A percentile compares a stretch with the other conserved stretches of the same genome.
Evolutionary conservation across 2,113 vertebrate genomes (phyloP).

Genomic region (Cochlearius cochlearius): DNA sequence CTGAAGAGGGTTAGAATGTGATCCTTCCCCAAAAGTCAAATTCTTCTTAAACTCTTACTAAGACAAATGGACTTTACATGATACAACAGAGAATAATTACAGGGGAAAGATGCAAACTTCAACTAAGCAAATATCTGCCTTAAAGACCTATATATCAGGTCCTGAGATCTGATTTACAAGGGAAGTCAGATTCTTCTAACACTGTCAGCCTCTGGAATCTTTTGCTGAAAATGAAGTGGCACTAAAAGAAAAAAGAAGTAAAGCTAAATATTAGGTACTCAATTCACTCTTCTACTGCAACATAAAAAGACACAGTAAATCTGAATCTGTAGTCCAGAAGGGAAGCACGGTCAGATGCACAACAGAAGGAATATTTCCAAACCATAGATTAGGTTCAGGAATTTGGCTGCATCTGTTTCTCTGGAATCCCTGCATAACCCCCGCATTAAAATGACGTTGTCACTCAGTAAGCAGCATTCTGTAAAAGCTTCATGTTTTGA

Average conservation of each 20-base stretch:
- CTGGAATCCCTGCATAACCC: not conserved
- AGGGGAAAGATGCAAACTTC: not conserved
- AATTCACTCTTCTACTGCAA: not conserved
- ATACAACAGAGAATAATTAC: not conserved
- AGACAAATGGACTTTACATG: not conserved
- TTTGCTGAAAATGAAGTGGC: not conserved
- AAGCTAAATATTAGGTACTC: not conserved
- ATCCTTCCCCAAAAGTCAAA: not conserved
- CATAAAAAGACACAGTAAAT: not conserved
- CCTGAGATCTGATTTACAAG: not conserved
- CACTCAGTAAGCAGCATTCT: not conserved
- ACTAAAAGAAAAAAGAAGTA: not conserved
- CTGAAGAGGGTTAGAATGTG: not conserved
- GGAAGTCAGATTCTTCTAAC: not conserved
- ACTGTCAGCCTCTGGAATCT: not conserved
- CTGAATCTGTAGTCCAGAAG: not conserved
- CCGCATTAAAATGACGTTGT: not conserved
- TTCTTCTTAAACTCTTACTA: not conserved
- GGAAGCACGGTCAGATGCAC: not conserved
- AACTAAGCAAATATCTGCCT: not conserved
- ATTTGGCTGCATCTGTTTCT: not conserved
- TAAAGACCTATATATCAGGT: not conserved
- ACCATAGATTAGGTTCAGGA: not conserved
- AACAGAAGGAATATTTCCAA: not conserved
- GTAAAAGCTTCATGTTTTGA: not conserved